phyloP scores from a whole-genome alignment of 2,113 vertebrate species.

The Megaceryle torquata region DNA sequence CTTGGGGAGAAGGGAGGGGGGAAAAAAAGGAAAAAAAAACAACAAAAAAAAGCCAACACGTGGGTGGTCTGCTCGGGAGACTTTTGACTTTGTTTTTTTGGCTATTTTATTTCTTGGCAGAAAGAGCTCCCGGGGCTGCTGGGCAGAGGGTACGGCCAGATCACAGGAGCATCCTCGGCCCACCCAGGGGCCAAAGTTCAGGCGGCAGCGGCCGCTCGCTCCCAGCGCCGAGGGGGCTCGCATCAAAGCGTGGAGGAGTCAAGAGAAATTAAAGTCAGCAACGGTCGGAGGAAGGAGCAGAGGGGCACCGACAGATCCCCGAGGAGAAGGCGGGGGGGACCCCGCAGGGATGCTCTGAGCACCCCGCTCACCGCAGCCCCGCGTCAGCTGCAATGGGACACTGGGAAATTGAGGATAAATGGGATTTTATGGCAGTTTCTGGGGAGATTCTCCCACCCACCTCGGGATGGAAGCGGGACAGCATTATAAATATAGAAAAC shows the following conservation, averaged over 20 bases:
- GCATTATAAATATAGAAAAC: background rate
- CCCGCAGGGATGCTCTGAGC: background rate
- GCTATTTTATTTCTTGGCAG: conserved; percentile 55
- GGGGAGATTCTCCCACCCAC: background rate
- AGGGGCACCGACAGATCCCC: background rate
- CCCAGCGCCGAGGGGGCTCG: background rate
- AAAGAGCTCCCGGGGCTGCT: conserved; percentile 56
- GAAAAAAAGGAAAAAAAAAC: background rate
- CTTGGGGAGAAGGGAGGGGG: background rate
- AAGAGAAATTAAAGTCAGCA: conserved; percentile 63
- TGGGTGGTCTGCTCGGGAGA: conserved; percentile 59
- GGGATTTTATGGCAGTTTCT: background rate
- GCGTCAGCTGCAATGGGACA: background rate
- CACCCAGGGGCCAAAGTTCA: conserved; percentile 65
- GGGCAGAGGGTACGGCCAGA: conserved; percentile 24
- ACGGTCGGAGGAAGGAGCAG: background rate
- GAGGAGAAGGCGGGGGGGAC: background rate
- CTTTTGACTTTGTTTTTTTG: conserved; percentile 59
- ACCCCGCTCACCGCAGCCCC: rapidly evolving
- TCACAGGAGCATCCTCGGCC: conserved; percentile 56
- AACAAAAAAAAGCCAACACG: background rate
- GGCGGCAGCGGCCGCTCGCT: background rate
- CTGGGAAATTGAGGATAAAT: background rate
- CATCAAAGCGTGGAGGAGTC: conserved; percentile 46
- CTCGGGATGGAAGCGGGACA: background rate